Conservation (phyloP, 2,888 invertebrate species). For the Leptinotarsa haldemani region DNA sequence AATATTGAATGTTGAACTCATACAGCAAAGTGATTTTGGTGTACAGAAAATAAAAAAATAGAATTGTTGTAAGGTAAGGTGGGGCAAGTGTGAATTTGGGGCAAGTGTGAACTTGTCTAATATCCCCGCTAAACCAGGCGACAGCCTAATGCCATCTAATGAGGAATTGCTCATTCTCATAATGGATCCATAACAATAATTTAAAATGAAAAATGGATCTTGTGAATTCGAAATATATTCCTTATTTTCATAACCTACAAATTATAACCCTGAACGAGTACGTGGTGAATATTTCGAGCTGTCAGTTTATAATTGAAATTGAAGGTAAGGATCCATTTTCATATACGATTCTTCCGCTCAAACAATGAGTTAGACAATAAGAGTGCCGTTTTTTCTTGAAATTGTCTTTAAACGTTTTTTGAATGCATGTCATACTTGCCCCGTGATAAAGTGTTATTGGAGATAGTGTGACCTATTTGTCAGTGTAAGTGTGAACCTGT, state of each 20-base stretch:
- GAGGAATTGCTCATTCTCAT: neutral
- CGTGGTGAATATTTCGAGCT: neutral
- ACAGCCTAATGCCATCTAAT: too few relatives aligned
- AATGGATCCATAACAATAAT: conserved; percentile 1
- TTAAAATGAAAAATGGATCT: neutral
- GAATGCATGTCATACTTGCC: conserved; percentile 7
- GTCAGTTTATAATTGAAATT: neutral
- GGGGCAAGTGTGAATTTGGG: too few relatives aligned
- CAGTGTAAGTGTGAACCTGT: conserved; percentile 1
- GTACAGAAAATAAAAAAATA: too few relatives aligned
- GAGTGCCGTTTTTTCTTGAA: neutral
- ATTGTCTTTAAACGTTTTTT: neutral
- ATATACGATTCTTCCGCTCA: neutral
- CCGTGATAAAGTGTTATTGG: neutral
- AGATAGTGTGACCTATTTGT: conserved; percentile 1
- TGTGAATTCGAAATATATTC: conserved; percentile 2
- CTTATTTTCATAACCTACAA: conserved; percentile 2
- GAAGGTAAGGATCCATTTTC: neutral
- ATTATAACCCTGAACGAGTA: neutral
- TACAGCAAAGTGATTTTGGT: too few relatives aligned
- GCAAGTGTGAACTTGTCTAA: too few relatives aligned
- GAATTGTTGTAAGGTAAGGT: too few relatives aligned
- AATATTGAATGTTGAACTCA: too few relatives aligned
- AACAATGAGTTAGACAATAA: neutral
- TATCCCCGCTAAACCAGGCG: too few relatives aligned